Evolutionary conservation across 2,113 vertebrate genomes (phyloP), one percentile per base, ranked within the genome.

Genomic region (Murina feae): DNA sequence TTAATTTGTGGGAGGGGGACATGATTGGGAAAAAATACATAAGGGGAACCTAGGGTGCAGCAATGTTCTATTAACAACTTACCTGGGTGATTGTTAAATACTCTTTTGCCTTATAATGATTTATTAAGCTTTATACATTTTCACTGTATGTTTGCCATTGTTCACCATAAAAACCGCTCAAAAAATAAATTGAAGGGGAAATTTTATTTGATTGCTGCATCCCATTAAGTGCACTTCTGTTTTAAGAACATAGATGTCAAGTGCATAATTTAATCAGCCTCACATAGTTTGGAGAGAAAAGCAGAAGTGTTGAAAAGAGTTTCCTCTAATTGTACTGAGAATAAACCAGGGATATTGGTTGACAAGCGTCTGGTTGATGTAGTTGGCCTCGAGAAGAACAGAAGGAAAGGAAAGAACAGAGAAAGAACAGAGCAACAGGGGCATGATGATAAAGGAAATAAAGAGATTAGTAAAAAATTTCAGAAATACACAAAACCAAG

Each of bases 171-270:
- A 86, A 91, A 75, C 17, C 63, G 4, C 32, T 93, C 28, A 72
- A 63, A 87, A 94, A 83, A 81, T 49, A 87, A 79, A 85, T 81
- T 28, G 83, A 53, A 25, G 14, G 20, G 51, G 25, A 39, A 44
- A 80, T 91, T 93, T 76, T 90, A 80, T 84, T 90, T 95, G 80
- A 93, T 83, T 80, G 65, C 39, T 39, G 25, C n/a, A 80, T 47
- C n/a, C 74, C 65, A 80, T 80, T 86, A 87, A 89, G 80, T 53
- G 18, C 65, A 39, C 39, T 75, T 94, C 74, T 95, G 63, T 66
- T 94, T 94, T 87, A 87, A 96, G 84, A 94, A 87, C 37, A 78
- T 75, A 30, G n/a, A 74, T 35, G 23, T 51, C 74, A 89, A 87
- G 32, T 49, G 32, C n/a, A 88, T 82, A 71, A 94, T 88, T 93